These are phyloP conservation scores for Taenaris catops DNA, from an alignment of 2,888 invertebrate species.

Conservation along the genomic window DNA sequence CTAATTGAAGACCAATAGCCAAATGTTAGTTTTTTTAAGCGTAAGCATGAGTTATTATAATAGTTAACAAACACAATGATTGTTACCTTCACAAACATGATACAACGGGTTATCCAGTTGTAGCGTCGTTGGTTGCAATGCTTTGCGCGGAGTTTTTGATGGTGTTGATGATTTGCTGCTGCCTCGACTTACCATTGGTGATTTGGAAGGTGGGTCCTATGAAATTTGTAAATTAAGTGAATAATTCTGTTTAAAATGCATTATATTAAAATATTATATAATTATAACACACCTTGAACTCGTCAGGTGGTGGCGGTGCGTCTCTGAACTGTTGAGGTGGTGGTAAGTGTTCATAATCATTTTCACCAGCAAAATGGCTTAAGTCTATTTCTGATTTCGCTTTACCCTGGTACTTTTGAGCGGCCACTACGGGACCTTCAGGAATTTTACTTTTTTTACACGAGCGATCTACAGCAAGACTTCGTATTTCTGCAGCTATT, in stretches of 20 bases:
- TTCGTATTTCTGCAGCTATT: conserved; percentile 69
- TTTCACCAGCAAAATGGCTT: conserved; percentile 73
- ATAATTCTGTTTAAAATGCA: no score
- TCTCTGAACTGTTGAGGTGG: conserved; percentile 93
- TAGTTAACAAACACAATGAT: conserved; percentile 1
- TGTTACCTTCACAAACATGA: conserved; percentile 87
- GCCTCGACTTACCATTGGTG: conserved; percentile 62
- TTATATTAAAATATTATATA: no score
- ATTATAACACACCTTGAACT: conserved; percentile 74
- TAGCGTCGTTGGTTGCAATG: conserved; percentile 49
- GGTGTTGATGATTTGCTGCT: conserved; percentile 71
- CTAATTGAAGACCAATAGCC: conserved; percentile 43
- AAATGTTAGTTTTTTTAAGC: conserved; percentile 42
- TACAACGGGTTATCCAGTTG: conserved; percentile 87
- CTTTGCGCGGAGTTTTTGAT: conserved; percentile 57
- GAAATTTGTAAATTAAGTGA: no score
- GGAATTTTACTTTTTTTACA: conserved; percentile 54
- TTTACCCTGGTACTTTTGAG: conserved; percentile 65
- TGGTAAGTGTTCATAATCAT: conserved; percentile 86
- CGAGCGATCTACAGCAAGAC: conserved; percentile 58
- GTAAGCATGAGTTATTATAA: conserved; percentile 32
- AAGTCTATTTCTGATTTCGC: conserved; percentile 82
- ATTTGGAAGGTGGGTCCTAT: conserved; percentile 69
- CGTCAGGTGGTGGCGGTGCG: conserved; percentile 87
- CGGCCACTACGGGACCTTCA: conserved; percentile 36